A percentile compares a stretch with the other conserved stretches of the same genome.
Conservation (phyloP, 2,113 vertebrate genomes). For the Camarhynchus parvulus region DNA sequence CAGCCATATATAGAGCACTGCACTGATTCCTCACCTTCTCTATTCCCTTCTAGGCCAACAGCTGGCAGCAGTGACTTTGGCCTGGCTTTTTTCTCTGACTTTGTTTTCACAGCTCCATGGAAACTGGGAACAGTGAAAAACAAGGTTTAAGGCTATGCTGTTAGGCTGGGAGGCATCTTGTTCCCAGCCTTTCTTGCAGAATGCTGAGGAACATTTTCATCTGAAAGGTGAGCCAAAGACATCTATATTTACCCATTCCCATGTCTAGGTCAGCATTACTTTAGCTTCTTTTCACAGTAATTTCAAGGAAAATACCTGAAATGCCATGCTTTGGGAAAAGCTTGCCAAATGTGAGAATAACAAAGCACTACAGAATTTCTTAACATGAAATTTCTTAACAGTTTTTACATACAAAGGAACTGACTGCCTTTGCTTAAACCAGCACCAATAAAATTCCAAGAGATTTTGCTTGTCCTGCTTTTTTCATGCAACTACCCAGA, state of each 20-base stretch:
- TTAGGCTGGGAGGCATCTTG: not conserved
- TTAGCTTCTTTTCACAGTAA: not conserved
- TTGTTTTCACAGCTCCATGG: constrained; percentile 43
- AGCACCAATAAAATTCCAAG: not conserved
- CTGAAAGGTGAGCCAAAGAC: not conserved
- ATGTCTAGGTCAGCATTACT: not conserved
- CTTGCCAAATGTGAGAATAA: not conserved
- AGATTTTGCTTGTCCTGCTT: not conserved
- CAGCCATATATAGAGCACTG: not conserved
- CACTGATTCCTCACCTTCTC: not conserved
- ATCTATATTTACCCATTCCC: not conserved
- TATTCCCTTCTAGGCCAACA: not conserved
- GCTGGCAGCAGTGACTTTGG: constrained; percentile 47
- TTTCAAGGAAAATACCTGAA: not conserved
- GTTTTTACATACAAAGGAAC: not conserved
- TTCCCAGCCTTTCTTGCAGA: not conserved
- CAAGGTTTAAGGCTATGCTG: not conserved
- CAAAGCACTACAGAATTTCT: not conserved
- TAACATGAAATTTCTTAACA: not conserved
- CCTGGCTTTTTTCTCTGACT: constrained; percentile 9
- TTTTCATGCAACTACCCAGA: not conserved
- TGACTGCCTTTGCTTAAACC: not conserved
- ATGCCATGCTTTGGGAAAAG: not conserved
- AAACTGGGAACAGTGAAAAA: not conserved
- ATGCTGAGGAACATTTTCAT: not conserved